Conservation (phyloP, 1,140 invertebrate genomes). For the Panonychus citri region DNA sequence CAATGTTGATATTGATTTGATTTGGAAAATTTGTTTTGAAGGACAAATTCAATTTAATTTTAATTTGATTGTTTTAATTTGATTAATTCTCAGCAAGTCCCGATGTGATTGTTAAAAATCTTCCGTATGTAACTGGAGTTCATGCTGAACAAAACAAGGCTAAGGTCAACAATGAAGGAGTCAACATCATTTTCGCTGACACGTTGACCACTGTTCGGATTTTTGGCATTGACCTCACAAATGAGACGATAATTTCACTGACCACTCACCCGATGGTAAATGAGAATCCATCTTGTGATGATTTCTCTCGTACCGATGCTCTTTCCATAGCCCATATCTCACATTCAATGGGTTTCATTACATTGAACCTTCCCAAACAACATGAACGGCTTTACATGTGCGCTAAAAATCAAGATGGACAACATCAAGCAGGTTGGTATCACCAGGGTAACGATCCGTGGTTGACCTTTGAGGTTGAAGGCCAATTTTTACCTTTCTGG, state of each 20-base stretch:
- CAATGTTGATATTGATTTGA: no score
- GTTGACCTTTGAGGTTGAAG: constrained; percentile 12
- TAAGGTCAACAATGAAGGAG: not conserved
- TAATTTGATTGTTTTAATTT: no score
- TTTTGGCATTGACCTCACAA: not conserved
- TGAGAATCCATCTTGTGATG: not conserved
- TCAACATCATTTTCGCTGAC: not conserved
- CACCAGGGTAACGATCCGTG: constrained; percentile 22
- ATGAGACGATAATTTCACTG: not conserved
- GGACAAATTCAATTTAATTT: no score
- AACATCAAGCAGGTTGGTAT: not conserved
- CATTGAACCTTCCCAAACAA: not conserved
- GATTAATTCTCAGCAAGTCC: no score
- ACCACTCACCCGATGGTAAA: not conserved
- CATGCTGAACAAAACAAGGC: not conserved
- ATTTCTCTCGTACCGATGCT: not conserved
- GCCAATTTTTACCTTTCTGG: constrained; percentile 24
- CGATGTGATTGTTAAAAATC: no score
- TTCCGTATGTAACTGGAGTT: not conserved
- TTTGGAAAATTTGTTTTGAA: no score
- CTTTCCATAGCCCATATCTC: not conserved
- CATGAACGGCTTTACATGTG: not conserved
- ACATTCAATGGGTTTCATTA: not conserved
- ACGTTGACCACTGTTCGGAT: not conserved
- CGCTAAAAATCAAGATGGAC: not conserved